Base-by-base conservation (phyloP, 2,797 vertebrate genomes). In the Sylvia borin region DNA sequence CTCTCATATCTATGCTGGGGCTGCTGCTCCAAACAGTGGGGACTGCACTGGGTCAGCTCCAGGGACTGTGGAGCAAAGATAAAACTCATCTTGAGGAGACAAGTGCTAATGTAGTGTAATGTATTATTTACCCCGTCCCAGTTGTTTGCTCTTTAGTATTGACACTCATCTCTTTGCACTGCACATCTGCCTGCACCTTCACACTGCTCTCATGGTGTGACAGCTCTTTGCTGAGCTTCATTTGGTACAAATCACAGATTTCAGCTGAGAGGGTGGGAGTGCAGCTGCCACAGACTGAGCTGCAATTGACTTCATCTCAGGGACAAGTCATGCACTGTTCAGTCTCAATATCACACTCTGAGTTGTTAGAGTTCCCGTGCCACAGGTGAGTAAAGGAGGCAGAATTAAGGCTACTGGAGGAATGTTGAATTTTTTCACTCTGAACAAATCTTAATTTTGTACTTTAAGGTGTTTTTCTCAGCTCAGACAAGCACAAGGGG, bases 251-350 rank as follows among this genome's bases (percentile, higher is more conserved):
- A 18, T 12, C 55, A 24, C 27, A 51, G 48, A 21, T 31, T 67
- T 92, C 48, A 58, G 26, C 43, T 66, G 5, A 48, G 67, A 68
- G 9, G 15, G n/a, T 45, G 34, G 47, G 24, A 66, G 48, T 8
- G 21, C 55, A 40, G 13, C 34, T 60, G 62, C 31, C 58, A 57
- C 19, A 45, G 32, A 2, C 53, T 36, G 26, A 47, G 31, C 29
- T 4, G 7, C 13, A 45, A 10, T 9, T n/a, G 40, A 27, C 51
- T 36, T n/a, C 1, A 1, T 43, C n/a, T 29, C 5, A 29, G 42
- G 15, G 70, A 53, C 0, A 0, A 36, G 16, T 8, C 40, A 54
- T 32, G 45, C 4, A 3, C 12, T 31, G 13, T 9, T 75, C 27
- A 24, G 40, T 47, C 61, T 76, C 54, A 34, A 5, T 34, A 43